Evolutionary conservation across 2,113 vertebrate genomes (phyloP).

Genomic region (Cynopterus brachyotis): DNA sequence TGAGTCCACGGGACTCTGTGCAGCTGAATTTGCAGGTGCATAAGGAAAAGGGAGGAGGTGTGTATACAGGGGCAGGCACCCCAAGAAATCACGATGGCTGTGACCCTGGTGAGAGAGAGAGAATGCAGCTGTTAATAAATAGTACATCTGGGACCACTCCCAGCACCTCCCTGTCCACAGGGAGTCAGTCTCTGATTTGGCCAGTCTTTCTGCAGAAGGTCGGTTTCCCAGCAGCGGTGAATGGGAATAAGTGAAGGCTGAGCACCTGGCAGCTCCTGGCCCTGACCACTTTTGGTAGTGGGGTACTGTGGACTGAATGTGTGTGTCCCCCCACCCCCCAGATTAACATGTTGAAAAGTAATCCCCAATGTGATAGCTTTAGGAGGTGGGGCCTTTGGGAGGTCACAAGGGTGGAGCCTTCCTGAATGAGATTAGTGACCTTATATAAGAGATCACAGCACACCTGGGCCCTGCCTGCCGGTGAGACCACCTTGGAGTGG

Average conservation of each 20-base stretch:
- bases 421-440: background rate
- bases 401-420: background rate
- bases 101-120: background rate
- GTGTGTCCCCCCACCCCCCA: background rate
- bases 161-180: background rate
- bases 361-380: background rate
- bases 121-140: background rate
- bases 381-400: background rate
- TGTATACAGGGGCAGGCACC: background rate
- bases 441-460: background rate
- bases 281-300: background rate
- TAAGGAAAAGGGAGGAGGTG: background rate
- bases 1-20: background rate
- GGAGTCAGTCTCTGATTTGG: background rate
- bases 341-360: background rate
- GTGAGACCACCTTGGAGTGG: background rate
- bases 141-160: background rate
- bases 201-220: background rate
- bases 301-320: background rate
- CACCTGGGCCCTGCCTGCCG: fast-evolving
- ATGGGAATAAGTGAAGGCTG: background rate
- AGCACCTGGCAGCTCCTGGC: background rate
- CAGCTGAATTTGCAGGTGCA: background rate
- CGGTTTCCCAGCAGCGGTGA: background rate
- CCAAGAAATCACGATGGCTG: background rate